phyloP scores from a whole-genome alignment of 2,888 invertebrate genomes.

The Ceraclea dissimilis region DNA sequence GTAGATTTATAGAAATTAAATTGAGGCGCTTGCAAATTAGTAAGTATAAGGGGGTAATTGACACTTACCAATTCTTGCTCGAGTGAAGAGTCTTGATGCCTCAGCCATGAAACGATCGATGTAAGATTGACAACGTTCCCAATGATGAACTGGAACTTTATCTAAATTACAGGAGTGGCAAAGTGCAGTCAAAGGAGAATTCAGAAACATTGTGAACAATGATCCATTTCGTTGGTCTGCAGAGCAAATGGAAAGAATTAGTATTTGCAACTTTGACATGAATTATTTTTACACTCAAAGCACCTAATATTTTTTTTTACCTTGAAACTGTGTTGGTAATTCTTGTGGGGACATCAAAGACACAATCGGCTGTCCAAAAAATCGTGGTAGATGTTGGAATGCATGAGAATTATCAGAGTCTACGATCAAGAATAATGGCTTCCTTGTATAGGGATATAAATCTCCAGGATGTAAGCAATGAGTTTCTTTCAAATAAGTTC shows the following conservation, averaged over 20 bases:
- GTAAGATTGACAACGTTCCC: constrained; percentile 85
- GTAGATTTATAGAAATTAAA: too few species aligned
- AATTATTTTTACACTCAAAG: too few species aligned
- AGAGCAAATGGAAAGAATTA: background rate
- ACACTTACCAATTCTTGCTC: constrained; percentile 70
- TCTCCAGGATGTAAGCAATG: constrained; percentile 90
- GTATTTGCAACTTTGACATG: too few species aligned
- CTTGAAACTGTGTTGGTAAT: constrained; percentile 75
- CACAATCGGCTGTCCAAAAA: constrained; percentile 90
- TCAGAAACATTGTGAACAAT: constrained; percentile 90
- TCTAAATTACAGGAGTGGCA: constrained; percentile 86
- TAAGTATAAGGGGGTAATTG: too few species aligned
- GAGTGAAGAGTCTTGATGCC: constrained; percentile 73
- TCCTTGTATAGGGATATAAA: constrained; percentile 84
- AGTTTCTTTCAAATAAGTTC: constrained; percentile 53
- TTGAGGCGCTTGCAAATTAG: too few species aligned
- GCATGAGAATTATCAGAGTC: constrained; percentile 94
- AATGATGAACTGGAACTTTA: constrained; percentile 75
- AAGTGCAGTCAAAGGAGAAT: constrained; percentile 87
- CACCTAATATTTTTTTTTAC: too few species aligned
- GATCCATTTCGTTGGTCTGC: constrained; percentile 80
- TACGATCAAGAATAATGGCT: constrained; percentile 87
- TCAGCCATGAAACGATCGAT: constrained; percentile 86
- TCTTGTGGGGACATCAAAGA: constrained; percentile 92
- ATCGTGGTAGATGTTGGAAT: constrained; percentile 80